Evolutionary conservation across 2,888 invertebrate species (phyloP).

Genomic region (Sepiola atlantica): DNA sequence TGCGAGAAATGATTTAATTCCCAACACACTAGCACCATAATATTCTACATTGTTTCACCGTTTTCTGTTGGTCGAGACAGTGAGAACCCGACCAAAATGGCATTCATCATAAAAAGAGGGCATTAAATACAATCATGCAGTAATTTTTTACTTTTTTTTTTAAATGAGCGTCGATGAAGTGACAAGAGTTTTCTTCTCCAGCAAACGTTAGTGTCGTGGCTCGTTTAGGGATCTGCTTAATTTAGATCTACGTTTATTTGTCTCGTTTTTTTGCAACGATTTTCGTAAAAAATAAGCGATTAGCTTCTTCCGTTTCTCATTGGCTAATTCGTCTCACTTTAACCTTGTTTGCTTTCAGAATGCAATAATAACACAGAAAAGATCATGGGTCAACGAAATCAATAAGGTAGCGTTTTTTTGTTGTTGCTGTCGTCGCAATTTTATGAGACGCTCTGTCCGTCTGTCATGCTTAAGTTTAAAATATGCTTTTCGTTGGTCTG

Average conservation of each 20-base stretch:
- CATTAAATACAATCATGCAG: not conserved
- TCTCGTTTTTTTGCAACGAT: not conserved
- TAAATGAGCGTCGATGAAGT: not conserved
- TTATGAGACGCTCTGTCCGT: not conserved
- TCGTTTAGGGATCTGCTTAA: not conserved
- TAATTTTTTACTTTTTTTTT: not conserved
- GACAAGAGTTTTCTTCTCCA: not conserved
- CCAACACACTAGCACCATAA: not conserved
- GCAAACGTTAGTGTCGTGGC: not conserved
- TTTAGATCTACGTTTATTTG: not conserved
- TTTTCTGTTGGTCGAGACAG: not conserved
- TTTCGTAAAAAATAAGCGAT: not conserved
- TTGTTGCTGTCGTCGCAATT: not conserved
- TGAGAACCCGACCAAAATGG: not conserved
- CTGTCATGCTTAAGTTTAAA: too few species aligned
- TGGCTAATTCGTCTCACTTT: not conserved
- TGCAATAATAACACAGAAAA: not conserved
- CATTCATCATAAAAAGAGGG: not conserved
- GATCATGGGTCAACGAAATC: conserved; percentile 32
- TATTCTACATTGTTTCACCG: not conserved
- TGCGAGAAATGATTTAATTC: not conserved
- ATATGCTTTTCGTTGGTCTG: too few species aligned
- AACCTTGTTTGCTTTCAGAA: not conserved
- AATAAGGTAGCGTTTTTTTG: not conserved
- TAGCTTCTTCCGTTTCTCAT: not conserved